These are phyloP conservation scores for Hestina assimilis DNA, from an alignment of 1,140 invertebrate species.

Conservation along the genomic window DNA sequence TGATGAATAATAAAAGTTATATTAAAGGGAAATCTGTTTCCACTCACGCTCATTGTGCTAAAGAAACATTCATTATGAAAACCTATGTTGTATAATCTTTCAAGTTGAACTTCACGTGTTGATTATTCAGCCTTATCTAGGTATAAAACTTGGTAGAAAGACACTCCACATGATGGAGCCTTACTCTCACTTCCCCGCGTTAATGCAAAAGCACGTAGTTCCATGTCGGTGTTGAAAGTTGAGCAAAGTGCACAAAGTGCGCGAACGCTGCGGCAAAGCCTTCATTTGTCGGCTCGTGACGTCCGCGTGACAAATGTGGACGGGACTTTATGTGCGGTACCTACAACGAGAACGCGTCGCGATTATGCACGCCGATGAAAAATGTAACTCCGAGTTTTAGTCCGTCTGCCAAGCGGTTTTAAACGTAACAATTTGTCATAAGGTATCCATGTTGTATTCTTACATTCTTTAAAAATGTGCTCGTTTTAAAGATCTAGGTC, in stretches of 20 bases:
- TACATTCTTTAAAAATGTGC: slow-evolving; percentile 7
- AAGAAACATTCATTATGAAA: background rate
- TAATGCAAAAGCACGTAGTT: slow-evolving; percentile 75
- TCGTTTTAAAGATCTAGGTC: slow-evolving; percentile 1
- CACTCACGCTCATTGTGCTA: background rate
- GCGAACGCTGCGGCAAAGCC: slow-evolving; percentile 67
- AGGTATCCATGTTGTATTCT: slow-evolving; percentile 25
- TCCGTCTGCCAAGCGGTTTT: slow-evolving; percentile 38
- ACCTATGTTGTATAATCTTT: slow-evolving; percentile 23
- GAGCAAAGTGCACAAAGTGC: slow-evolving; percentile 73
- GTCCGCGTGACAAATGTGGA: slow-evolving; percentile 73
- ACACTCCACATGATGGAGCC: slow-evolving; percentile 60
- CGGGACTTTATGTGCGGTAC: slow-evolving; percentile 57
- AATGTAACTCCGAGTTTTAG: slow-evolving; percentile 52
- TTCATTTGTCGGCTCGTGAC: slow-evolving; percentile 77
- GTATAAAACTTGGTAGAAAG: slow-evolving; percentile 65
- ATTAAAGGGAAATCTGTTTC: too few species aligned
- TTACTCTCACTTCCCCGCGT: slow-evolving; percentile 60
- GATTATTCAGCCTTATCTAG: slow-evolving; percentile 66
- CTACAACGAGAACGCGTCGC: slow-evolving; percentile 40
- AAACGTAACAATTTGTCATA: slow-evolving; percentile 37
- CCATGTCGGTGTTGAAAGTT: slow-evolving; percentile 70
- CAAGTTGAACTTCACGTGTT: slow-evolving; percentile 60
- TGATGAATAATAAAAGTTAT: too few species aligned
- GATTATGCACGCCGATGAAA: slow-evolving; percentile 66